Evolutionary conservation across 1,140 invertebrate genomes (phyloP), one percentile per base, ranked within the genome.

Genomic region (Ips typographus): DNA sequence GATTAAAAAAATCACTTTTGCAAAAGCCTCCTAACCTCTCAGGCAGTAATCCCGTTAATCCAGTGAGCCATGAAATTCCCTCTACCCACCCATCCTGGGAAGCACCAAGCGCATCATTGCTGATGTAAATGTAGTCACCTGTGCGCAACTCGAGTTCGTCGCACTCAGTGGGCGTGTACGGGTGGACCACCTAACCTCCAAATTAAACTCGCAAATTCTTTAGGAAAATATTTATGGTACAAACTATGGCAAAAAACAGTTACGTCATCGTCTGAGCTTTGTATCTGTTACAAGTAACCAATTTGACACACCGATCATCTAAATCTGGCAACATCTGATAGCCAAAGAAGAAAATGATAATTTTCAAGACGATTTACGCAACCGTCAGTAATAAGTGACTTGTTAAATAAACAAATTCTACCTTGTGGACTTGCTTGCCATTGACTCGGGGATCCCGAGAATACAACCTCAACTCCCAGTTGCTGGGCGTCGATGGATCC

Each of bases 51-150:
- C 94, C 94, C 22, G 86, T 85, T 62, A 84, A 85, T 40, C 92
- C 94, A 5, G 93, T 95, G 36, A 94, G 81, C 93, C 93, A 95
- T 1, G 93, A 95, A 39, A 89, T 90, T 38, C 93, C 94, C 77
- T 91, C 87, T 1, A 91, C 91, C 94, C 94, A 96, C 43, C 92
- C 92, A 82, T 95, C 93, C 2, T 87, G 82, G 1, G 91, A 90
- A 53, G 81, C 87, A 37, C 86, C 86, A 59, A 91, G 83, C 42
- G 89, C 89, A 64, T 91, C 89, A 68, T 88, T 86, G 72, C 88
- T 87, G 49, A 95, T 84, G 79, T 93, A 94, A 68, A 96, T 88
- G 78, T 90, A 94, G 82, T 96, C 94, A 8, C 93, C 93, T 40
- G 90, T 87, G 65, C 91, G 85, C 40, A 96, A 80, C 78, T 95